A percentile compares a stretch with the other conserved stretches of the same genome.
Conservation (phyloP, 2,888 invertebrate species). For the Mayetiola destructor region DNA sequence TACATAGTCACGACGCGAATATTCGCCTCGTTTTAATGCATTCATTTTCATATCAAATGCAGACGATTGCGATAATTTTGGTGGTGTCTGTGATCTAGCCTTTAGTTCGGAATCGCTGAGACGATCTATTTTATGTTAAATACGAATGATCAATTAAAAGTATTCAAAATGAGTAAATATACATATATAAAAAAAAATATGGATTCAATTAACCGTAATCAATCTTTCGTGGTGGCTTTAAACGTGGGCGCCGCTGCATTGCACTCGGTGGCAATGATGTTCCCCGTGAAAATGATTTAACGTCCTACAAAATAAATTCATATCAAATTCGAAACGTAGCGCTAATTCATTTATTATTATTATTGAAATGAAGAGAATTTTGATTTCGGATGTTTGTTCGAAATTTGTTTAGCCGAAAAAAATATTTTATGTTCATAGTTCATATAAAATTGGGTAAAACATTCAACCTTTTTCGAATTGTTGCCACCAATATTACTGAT, state of each 20-base stretch:
- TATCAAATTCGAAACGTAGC: not conserved
- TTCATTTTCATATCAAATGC: constrained; percentile 20
- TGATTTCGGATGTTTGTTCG: too few relatives aligned
- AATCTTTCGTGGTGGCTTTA: constrained; percentile 21
- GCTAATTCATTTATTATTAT: too few relatives aligned
- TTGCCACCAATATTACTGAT: constrained; percentile 21
- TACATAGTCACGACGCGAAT: constrained; percentile 17
- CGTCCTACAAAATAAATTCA: too few relatives aligned
- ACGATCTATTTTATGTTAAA: too few relatives aligned
- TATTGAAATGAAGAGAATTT: too few relatives aligned
- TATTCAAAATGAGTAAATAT: too few relatives aligned
- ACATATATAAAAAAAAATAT: too few relatives aligned
- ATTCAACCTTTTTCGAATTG: constrained; percentile 8
- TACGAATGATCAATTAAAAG: too few relatives aligned
- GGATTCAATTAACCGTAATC: too few relatives aligned
- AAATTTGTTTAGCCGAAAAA: too few relatives aligned
- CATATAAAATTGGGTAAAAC: not conserved
- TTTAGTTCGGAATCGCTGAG: constrained; percentile 21
- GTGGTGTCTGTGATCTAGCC: constrained; percentile 20
- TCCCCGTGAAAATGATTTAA: constrained; percentile 16
- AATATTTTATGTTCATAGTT: not conserved
- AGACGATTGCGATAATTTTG: constrained; percentile 18
- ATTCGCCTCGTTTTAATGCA: constrained; percentile 19
- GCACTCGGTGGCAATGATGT: constrained; percentile 22
- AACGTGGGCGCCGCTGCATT: constrained; percentile 20